Evolutionary conservation across 2,113 vertebrate species (phyloP).

Genomic region (Dermatemys mawii): DNA sequence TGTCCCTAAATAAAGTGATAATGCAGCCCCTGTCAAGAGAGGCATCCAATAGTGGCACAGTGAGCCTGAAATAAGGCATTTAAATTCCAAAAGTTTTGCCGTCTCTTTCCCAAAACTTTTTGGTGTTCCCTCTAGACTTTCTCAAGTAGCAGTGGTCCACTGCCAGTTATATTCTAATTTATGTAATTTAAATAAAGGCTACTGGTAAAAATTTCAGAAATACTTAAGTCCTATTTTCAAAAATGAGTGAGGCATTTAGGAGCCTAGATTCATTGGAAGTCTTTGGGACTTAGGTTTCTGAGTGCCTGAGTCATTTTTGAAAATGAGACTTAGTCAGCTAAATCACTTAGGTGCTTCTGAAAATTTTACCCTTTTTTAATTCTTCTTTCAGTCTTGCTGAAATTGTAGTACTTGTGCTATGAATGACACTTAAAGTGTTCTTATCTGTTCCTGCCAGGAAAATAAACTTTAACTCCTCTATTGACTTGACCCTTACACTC

Average conservation of each 20-base stretch:
- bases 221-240: background rate
- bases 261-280: background rate
- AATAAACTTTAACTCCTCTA: background rate
- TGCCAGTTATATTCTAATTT: background rate
- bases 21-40: background rate
- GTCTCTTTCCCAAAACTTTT: no score
- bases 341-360: background rate
- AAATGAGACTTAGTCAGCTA: background rate
- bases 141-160: no score
- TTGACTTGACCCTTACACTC: background rate
- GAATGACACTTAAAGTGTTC: background rate
- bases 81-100: fast-evolving
- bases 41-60: background rate
- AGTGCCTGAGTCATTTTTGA: background rate
- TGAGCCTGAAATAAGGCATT: background rate
- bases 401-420: background rate
- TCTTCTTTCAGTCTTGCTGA: background rate
- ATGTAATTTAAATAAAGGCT: background rate
- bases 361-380: background rate
- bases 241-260: background rate
- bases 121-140: background rate
- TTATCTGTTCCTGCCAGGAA: background rate
- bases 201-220: background rate
- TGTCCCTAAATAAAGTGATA: fast-evolving
- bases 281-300: background rate